Evolutionary conservation across 2,888 invertebrate genomes (phyloP).

Genomic region (Ichneumon xanthorius): DNA sequence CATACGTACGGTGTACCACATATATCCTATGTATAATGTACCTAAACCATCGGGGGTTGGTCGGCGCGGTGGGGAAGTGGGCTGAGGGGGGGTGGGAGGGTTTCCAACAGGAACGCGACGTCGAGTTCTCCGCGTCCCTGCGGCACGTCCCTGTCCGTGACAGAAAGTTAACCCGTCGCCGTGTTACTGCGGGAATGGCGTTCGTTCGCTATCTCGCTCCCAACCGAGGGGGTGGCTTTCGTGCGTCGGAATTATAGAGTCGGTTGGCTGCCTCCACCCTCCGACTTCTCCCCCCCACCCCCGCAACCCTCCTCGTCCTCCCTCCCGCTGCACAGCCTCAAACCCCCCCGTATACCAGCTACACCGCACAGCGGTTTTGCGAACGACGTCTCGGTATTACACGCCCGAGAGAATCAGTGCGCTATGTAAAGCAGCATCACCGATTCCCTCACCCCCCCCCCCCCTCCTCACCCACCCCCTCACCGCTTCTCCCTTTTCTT

Average conservation of each 20-base stretch:
- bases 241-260: conserved; percentile 72
- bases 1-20: neutral
- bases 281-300: neutral
- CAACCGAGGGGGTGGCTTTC: conserved; percentile 68
- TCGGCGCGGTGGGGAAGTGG: neutral
- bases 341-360: conserved; percentile 21
- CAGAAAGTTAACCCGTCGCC: conserved; percentile 73
- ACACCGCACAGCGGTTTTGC: conserved; percentile 62
- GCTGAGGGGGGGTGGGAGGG: conserved; percentile 11
- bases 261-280: conserved; percentile 66
- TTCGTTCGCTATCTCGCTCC: conserved; percentile 43
- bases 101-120: conserved; percentile 61
- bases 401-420: conserved; percentile 66
- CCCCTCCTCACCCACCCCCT: conserved; percentile 22
- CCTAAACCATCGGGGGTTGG: conserved; percentile 2
- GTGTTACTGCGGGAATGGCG: conserved; percentile 64
- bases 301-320: neutral
- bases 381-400: conserved; percentile 70
- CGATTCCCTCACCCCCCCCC: conserved; percentile 3
- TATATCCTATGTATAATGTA: neutral
- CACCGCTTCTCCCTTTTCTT: neutral
- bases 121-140: conserved; percentile 65
- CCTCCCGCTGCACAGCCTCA: conserved; percentile 29
- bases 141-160: conserved; percentile 71
- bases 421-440: conserved; percentile 49